phyloP scores from a whole-genome alignment of 2,797 vertebrate genomes.

The Pipistrellus kuhlii region DNA sequence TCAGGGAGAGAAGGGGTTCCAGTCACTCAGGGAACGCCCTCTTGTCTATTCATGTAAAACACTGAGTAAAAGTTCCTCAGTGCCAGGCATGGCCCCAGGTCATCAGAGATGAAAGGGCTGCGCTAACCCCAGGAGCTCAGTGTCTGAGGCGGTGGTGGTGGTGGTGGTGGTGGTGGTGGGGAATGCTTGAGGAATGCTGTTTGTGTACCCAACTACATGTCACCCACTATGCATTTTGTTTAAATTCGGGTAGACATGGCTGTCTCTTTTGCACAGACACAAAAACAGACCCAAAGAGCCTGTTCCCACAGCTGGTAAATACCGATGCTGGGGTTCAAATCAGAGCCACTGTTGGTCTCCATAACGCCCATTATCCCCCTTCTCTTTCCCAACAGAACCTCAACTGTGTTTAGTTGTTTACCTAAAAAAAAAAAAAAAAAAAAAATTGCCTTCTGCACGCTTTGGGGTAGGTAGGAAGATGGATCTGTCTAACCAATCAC shows the following conservation, averaged over 20 bases:
- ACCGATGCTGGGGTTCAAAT: not conserved
- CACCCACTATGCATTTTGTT: not conserved
- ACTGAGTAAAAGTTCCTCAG: not conserved
- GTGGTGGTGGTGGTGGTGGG: not conserved
- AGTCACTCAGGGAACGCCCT: not conserved
- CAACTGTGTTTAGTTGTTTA: constrained; percentile 4
- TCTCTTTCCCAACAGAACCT: not conserved
- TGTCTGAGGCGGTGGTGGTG: not conserved
- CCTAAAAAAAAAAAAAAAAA: not conserved
- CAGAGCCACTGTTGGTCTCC: not conserved
- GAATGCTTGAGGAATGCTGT: not conserved
- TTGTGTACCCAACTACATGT: not conserved
- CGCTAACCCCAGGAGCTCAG: not conserved
- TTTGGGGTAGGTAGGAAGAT: not conserved
- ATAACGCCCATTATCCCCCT: not conserved
- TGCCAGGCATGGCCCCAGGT: not conserved
- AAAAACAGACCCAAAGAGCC: not conserved
- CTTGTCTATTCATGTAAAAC: not conserved
- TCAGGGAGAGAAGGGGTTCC: not conserved
- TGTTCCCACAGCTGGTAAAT: not conserved
- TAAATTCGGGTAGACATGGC: not conserved
- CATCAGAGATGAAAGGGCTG: not conserved
- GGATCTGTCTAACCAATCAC: not conserved
- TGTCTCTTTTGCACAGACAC: not conserved
- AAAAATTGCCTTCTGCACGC: not conserved